Percentiles rank a stretch among this genome's conserved stretches.
These are phyloP conservation scores for Puffinus mauretanicus DNA, from an alignment of 2,113 vertebrate species.

Conservation along the genomic window DNA sequence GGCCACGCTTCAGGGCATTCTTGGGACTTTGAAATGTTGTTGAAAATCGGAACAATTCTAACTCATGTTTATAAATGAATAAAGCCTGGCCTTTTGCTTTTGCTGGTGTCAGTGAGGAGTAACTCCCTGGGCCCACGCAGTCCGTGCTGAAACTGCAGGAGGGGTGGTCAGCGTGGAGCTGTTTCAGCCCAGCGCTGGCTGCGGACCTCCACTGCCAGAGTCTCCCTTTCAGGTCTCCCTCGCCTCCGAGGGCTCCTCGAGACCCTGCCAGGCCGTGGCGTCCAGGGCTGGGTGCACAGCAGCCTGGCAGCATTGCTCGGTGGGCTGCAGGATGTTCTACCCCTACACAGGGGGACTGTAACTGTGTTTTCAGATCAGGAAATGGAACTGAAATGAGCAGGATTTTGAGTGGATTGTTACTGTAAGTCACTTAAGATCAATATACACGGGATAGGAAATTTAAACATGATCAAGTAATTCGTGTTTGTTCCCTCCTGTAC, in stretches of 20 bases:
- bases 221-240: not conserved
- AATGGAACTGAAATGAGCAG: too few relatives aligned
- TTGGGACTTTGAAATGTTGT: not conserved
- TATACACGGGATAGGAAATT: not conserved
- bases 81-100: not conserved
- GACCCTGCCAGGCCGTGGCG: fast-evolving
- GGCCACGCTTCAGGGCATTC: not conserved
- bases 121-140: not conserved
- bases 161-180: not conserved
- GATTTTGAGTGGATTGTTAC: not conserved
- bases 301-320: not conserved
- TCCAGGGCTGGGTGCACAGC: not conserved
- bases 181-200: not conserved
- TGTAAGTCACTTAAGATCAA: not conserved
- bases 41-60: not conserved
- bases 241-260: fast-evolving
- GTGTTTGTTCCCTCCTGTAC: not conserved
- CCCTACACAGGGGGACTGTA: fast-evolving
- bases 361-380: fast-evolving
- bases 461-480: too few relatives aligned
- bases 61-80: not conserved
- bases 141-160: not conserved
- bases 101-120: not conserved
- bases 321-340: not conserved
- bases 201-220: fast-evolving